These are phyloP conservation scores for Mimas tiliae DNA, from an alignment of 2,888 invertebrate species.

Conservation along the genomic window DNA sequence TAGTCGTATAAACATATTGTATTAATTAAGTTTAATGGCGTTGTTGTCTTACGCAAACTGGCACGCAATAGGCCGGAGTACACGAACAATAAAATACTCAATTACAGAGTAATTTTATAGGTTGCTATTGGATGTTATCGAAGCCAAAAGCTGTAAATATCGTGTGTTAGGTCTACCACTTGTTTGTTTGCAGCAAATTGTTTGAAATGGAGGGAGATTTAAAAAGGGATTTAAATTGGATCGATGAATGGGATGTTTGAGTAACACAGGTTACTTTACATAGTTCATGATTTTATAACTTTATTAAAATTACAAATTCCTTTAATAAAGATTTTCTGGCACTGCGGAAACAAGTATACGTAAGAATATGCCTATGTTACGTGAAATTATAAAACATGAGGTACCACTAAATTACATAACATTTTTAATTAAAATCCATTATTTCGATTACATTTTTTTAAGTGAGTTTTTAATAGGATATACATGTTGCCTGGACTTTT, in stretches of 20 bases:
- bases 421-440: too few species aligned
- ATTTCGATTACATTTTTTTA: too few species aligned
- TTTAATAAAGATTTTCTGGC: too few species aligned
- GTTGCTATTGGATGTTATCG: conserved; percentile 5
- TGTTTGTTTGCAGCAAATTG: not conserved
- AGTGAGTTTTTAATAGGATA: too few species aligned
- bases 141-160: not conserved
- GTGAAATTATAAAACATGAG: too few species aligned
- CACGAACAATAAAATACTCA: conserved; percentile 15
- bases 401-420: too few species aligned
- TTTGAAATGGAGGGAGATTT: not conserved
- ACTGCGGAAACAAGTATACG: too few species aligned
- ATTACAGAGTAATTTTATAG: conserved; percentile 19
- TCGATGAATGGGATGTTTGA: not conserved
- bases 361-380: too few species aligned
- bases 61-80: not conserved
- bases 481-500: too few species aligned
- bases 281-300: too few species aligned
- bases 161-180: not conserved
- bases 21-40: not conserved
- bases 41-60: not conserved
- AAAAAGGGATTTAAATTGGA: too few species aligned
- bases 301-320: too few species aligned
- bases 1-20: not conserved
- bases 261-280: not conserved